Evolutionary conservation across 1,140 invertebrate species (phyloP), one percentile per base, ranked within the genome.

Genomic region (Aethina tumida): DNA sequence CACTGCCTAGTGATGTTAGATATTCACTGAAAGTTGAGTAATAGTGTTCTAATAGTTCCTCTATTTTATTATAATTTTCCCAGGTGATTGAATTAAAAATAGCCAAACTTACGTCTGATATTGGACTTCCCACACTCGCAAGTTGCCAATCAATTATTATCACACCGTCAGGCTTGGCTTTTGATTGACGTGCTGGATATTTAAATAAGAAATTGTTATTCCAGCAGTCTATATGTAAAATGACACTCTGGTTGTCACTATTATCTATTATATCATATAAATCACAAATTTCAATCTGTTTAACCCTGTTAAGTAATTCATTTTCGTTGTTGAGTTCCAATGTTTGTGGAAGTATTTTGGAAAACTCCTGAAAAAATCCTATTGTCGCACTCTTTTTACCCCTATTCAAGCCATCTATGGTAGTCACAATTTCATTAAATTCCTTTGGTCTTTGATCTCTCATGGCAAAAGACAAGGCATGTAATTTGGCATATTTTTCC

Each of bases 181-280:
- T n/a, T n/a, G n/a, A n/a, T n/a, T n/a, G n/a, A n/a, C n/a, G n/a
- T n/a, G n/a, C n/a, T n/a, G n/a, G n/a, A n/a, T 64, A 59, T 40
- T 59, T 60, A 49, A 67, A 74, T 25, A 73, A 43, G 12, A 74
- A 58, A 39, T 74, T 74, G 40, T 73, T 73, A 27, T 61, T 64
- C 63, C 67, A 70, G 43, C 64, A 69, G 45, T 73, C 71, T n/a
- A 71, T 71, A 45, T 74, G 71, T 16, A 59, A 56, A 60, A 70
- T 71, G 60, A 69, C 66, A 64, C 57, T 61, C 14, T 31, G 16
- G 9, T 38, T 12, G 15, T 35, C 34, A 4, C 26, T 17, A 59
- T 58, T 53, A 53, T 52, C 56, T 62, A 62, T 50, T 59, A 68
- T 68, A 62, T 66, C 68, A 68, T 70, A 65, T 56, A 32, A 8